A percentile compares a stretch with the other conserved stretches of the same genome.
phyloP scores from a whole-genome alignment of 2,797 vertebrate species.

The Microchirus variegatus region DNA sequence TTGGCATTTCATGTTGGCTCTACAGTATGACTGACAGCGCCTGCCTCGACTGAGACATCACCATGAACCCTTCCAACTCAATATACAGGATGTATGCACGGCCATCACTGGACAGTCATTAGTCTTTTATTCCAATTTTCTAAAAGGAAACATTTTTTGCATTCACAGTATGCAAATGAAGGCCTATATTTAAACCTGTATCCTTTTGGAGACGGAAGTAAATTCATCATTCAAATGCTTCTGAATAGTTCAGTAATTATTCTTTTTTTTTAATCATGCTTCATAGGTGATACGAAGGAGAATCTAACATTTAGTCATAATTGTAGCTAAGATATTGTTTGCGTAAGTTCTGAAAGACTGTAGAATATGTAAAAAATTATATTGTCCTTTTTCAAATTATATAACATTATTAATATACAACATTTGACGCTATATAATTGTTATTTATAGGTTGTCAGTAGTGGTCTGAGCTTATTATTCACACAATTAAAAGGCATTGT shows the following conservation, averaged over 20 bases:
- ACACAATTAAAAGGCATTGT: too few species aligned
- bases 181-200: neutral
- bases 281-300: neutral
- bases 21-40: conserved; percentile 31
- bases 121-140: conserved; percentile 3
- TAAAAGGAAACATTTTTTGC: neutral
- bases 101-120: conserved; percentile 27
- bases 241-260: neutral
- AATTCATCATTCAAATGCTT: neutral
- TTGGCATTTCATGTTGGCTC: conserved; percentile 52
- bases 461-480: too few species aligned
- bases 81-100: conserved; percentile 21
- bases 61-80: conserved; percentile 41
- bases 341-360: too few species aligned
- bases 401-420: neutral
- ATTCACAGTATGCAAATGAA: too few species aligned
- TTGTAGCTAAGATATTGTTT: conserved; percentile 5
- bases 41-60: conserved; percentile 29
- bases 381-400: too few species aligned
- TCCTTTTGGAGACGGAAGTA: neutral
- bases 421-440: neutral
- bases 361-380: too few species aligned
- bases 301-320: neutral
- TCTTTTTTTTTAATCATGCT: too few species aligned
- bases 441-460: conserved; percentile 6